phyloP scores from a whole-genome alignment of 2,888 invertebrate species.

The Acanthopleura granulata region DNA sequence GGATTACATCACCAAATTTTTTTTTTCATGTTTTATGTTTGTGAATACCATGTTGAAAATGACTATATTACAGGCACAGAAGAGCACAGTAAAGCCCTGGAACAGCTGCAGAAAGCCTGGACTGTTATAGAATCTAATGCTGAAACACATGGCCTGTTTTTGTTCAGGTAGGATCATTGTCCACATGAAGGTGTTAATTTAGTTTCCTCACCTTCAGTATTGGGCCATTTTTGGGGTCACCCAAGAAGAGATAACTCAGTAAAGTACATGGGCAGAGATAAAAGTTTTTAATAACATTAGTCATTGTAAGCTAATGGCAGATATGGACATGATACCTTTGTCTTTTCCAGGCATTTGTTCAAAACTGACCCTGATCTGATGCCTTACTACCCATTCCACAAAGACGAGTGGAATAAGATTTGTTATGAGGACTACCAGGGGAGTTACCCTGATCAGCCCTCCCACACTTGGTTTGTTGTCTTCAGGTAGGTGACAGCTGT shows the following conservation, averaged over 20 bases:
- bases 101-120: conserved; percentile 65
- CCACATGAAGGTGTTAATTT: not conserved
- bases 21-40: too few species aligned
- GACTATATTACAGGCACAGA: conserved; percentile 51
- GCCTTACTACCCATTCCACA: conserved; percentile 65
- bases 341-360: conserved; percentile 60
- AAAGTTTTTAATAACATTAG: too few species aligned
- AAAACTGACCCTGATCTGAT: conserved; percentile 63
- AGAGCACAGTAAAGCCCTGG: conserved; percentile 57
- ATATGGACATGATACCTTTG: not conserved
- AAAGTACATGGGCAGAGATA: too few species aligned
- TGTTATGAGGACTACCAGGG: conserved; percentile 68
- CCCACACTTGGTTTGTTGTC: conserved; percentile 68
- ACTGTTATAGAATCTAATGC: conserved; percentile 57
- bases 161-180: conserved; percentile 58
- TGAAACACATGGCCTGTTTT: conserved; percentile 59
- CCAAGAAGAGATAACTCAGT: not conserved
- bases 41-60: not conserved
- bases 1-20: too few species aligned
- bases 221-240: too few species aligned
- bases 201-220: not conserved
- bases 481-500: conserved; percentile 56
- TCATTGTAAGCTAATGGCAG: too few species aligned
- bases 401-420: conserved; percentile 70
- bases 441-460: conserved; percentile 63